Base-by-base conservation (phyloP, 2,888 invertebrate species). In the Griposia aprilina region DNA sequence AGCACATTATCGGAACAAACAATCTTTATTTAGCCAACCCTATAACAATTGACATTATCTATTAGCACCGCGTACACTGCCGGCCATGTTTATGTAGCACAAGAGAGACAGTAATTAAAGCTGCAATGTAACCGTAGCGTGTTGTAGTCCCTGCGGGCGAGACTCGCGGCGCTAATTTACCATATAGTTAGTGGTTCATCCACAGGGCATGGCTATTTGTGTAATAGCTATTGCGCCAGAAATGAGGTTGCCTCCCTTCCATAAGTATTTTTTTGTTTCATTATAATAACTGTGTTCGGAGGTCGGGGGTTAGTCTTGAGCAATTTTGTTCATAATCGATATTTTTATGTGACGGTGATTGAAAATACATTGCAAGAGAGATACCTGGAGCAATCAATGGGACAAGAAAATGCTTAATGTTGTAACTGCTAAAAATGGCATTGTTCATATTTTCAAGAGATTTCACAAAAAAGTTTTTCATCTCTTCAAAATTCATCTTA, bases 21-120 rank as follows among this genome's bases (percentile, higher is more conserved):
- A 86, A 71, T 79, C 69, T 86, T 79, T 86, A 83, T 84, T 82
- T 82, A 84, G 78, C 59, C 63, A 78, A 60, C 57, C 82, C 36
- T 67, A 48, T 72, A 69, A 52, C 62, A 82, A 83, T 65, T 70
- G 20, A 65, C 81, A 77, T 66, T 73, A 80, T 82, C 76, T 83
- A 81, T 81, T 78, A 82, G 62, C 74, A 75, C 23, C 67, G 30
- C 36, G 52, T 85, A 87, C 86, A 88, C 48, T 88, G 76, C 81
- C 48, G 57, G 66, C 15, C 73, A 74, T 86, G 83, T 87, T 88
- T 86, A 85, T 74, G 69, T 84, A 79, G 76, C 57, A 78, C 75
- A 74, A 88, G 84, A 83, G 85, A 85, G 88, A 91, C 82, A 80
- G 88, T 93, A 93, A 93, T 93, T 93, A 93, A 92, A 91, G 89